Evolutionary conservation across 2,888 invertebrate genomes (phyloP), one percentile per base, ranked within the genome.

Genomic region (Scaptomyza parva): DNA sequence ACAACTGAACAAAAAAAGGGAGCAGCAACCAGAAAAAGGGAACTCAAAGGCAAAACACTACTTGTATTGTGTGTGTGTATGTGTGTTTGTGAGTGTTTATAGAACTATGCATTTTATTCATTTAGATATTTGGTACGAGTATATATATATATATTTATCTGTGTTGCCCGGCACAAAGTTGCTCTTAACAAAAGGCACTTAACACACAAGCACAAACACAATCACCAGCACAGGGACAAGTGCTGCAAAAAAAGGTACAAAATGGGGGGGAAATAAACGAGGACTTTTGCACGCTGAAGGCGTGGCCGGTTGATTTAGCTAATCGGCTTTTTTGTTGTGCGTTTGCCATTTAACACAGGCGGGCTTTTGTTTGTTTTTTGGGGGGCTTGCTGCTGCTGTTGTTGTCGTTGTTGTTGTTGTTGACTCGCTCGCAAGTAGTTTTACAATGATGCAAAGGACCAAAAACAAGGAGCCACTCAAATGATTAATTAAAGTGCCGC

Each of bases 401-500:
- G 63, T 69, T 60, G 80, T 63, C 53, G 51, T 65, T 52, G 51
- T 24, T 22, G 17, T 30, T 65, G 45, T 33, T 30, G 26, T n/a
- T 33, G 33, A 6, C n/a, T 48, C n/a, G 22, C 39, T 55, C 60
- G 66, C 67, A 87, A 82, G 87, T 82, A 78, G 87, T 82, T 85
- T 61, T 64, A 60, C 74, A 77, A 54, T 62, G 58, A 45, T 45
- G 40, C 52, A 61, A 52, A 57, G 45, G 35, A 41, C 30, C 51
- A 20, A 61, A 44, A 61, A 47, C 54, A 44, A 54, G 67, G 24
- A 75, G 58, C 71, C 74, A 78, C 78, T 84, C 69, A 73, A 78
- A 78, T 88, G 86, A 84, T 84, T 84, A 84, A 83, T 83, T 87
- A 87, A 85, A 85, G 70, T 69, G 66, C 82, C 70, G 66, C 83